Percentiles rank a stretch among this genome's conserved stretches.
Evolutionary conservation across 1,140 invertebrate genomes (phyloP).

Genomic region (Mesaphorura yosii): DNA sequence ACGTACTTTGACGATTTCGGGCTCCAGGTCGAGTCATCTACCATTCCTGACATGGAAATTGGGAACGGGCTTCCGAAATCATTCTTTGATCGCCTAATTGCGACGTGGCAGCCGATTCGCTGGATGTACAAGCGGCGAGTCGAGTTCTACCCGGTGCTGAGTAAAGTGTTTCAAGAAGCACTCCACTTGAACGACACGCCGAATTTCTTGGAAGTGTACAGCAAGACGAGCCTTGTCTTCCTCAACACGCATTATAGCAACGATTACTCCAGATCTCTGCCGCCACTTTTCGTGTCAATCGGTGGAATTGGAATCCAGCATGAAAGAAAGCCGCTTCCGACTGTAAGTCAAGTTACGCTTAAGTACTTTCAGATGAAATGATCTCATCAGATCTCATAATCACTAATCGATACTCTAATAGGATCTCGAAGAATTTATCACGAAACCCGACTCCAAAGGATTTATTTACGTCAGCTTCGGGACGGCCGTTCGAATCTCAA

Average conservation of each 20-base stretch:
- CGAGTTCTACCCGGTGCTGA: background rate
- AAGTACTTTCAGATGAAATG: background rate
- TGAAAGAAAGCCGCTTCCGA: constrained; percentile 1
- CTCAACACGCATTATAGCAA: constrained; percentile 13
- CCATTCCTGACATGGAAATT: background rate
- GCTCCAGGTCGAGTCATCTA: background rate
- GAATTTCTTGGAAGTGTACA: constrained; percentile 8
- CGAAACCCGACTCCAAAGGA: constrained; percentile 42
- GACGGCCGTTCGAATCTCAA: constrained; percentile 38
- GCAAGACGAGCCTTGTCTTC: constrained; percentile 8
- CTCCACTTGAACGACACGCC: too few relatives aligned
- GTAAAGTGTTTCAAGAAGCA: background rate
- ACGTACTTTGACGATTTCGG: background rate
- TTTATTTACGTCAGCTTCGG: constrained; percentile 45
- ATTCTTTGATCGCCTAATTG: constrained; percentile 4
- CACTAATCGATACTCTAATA: constrained; percentile 9
- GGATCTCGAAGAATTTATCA: too few relatives aligned
- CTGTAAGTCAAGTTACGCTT: background rate
- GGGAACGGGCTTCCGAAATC: background rate
- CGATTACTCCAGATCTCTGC: constrained; percentile 14
- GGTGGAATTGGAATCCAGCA: constrained; percentile 14
- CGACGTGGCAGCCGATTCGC: background rate
- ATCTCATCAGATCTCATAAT: constrained; percentile 7
- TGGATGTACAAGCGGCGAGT: background rate
- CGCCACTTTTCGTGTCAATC: constrained; percentile 7